Conservation (phyloP, 2,888 invertebrate species). For the Erannis defoliaria region DNA sequence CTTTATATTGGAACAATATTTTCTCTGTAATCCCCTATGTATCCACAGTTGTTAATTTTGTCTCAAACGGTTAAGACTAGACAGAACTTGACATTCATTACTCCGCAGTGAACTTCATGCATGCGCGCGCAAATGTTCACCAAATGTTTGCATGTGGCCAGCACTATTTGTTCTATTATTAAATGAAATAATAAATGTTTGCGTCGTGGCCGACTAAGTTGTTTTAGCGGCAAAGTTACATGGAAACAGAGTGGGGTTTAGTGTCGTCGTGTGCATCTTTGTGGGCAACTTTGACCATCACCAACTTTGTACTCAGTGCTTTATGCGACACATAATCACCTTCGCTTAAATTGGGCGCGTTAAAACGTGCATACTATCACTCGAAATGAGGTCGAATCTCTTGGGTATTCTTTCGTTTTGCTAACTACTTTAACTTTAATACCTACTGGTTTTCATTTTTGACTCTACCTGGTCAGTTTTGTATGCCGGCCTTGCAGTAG, state of each 20-base stretch:
- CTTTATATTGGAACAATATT: too few relatives aligned
- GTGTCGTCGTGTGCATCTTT: slow-evolving; percentile 73
- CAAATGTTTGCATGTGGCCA: slow-evolving; percentile 38
- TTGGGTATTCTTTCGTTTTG: slow-evolving; percentile 26
- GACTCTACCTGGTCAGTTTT: not conserved
- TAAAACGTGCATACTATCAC: slow-evolving; percentile 50
- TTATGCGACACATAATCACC: slow-evolving; percentile 54
- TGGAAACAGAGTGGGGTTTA: slow-evolving; percentile 71
- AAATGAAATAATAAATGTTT: slow-evolving; percentile 63
- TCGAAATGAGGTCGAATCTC: slow-evolving; percentile 32
- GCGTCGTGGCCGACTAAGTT: slow-evolving; percentile 59
- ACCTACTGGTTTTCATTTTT: slow-evolving; percentile 17
- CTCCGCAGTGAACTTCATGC: not conserved
- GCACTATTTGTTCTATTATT: slow-evolving; percentile 51
- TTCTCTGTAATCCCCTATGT: not conserved
- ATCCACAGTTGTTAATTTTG: not conserved
- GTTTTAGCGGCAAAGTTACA: slow-evolving; percentile 72
- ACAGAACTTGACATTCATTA: slow-evolving; percentile 22
- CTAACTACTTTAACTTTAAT: slow-evolving; percentile 19
- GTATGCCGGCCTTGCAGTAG: not conserved
- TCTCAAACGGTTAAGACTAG: slow-evolving; percentile 1
- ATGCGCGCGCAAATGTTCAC: slow-evolving; percentile 17
- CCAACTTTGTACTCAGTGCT: slow-evolving; percentile 71
- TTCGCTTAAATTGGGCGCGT: slow-evolving; percentile 53
- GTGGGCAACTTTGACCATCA: slow-evolving; percentile 72